A percentile compares a stretch with the other conserved stretches of the same genome.
Evolutionary conservation across 2,888 invertebrate genomes (phyloP).

Genomic region (Amphipoea lucens): DNA sequence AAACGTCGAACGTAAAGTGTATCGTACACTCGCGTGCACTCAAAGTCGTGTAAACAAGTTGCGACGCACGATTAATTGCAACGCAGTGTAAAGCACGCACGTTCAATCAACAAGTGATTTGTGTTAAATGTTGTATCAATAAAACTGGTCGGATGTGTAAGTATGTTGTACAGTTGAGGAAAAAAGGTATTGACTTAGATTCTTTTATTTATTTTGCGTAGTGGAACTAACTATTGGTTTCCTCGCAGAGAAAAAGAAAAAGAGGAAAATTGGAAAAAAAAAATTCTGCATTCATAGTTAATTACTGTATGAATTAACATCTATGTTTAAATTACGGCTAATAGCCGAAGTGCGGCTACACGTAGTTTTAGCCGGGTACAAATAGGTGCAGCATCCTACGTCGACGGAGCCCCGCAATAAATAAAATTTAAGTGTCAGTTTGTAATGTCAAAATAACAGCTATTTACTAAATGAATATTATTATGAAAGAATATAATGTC

Average conservation of each 20-base stretch:
- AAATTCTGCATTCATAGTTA: neutral
- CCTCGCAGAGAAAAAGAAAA: neutral
- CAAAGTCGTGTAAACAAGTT: constrained; percentile 75
- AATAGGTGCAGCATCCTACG: too few species aligned
- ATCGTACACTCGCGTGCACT: constrained; percentile 73
- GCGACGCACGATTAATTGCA: constrained; percentile 74
- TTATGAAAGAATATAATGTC: neutral
- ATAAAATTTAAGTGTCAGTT: too few species aligned
- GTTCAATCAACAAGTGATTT: constrained; percentile 79
- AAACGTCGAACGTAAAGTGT: constrained; percentile 64
- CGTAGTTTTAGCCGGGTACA: too few species aligned
- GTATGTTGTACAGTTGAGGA: constrained; percentile 49
- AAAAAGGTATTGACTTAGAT: constrained; percentile 36
- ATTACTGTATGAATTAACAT: neutral
- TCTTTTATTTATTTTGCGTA: constrained; percentile 14
- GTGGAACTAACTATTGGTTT: constrained; percentile 29
- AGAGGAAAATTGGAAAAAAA: neutral
- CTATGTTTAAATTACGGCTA: too few species aligned
- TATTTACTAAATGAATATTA: too few species aligned
- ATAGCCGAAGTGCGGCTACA: too few species aligned
- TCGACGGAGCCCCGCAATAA: too few species aligned
- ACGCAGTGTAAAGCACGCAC: constrained; percentile 72
- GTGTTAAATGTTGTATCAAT: constrained; percentile 77
- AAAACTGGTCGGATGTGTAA: constrained; percentile 69
- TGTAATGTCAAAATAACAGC: too few species aligned